Evolutionary conservation across 2,888 invertebrate species (phyloP).

Genomic region (Hyposoter dolosus): DNA sequence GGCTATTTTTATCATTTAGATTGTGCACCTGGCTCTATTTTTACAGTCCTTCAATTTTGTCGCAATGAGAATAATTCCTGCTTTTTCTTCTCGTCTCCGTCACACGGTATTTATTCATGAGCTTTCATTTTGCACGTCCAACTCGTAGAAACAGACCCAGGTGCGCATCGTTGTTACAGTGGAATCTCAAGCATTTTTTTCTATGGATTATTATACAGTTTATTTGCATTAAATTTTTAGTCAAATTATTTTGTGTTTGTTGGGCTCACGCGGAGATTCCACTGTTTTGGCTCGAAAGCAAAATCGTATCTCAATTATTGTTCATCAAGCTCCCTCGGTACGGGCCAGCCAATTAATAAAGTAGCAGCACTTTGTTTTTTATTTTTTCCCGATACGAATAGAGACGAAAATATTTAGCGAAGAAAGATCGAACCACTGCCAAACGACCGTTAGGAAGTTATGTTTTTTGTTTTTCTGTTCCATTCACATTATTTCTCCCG

Average conservation of each 20-base stretch:
- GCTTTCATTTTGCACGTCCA: background rate
- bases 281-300: background rate
- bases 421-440: slow-evolving; percentile 44
- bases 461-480: slow-evolving; percentile 81
- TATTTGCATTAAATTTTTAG: background rate
- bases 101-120: background rate
- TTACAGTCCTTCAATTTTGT: background rate
- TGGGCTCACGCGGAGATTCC: background rate
- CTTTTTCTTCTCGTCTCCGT: background rate
- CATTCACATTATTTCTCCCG: slow-evolving; percentile 80
- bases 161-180: background rate
- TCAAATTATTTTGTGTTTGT: background rate
- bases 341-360: slow-evolving; percentile 18
- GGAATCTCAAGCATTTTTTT: background rate
- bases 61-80: no score
- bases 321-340: slow-evolving; percentile 14
- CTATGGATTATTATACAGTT: background rate
- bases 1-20: slow-evolving; percentile 4
- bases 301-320: background rate
- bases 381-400: background rate
- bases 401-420: slow-evolving; percentile 18
- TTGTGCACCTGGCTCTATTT: slow-evolving; percentile 4
- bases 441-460: slow-evolving; percentile 72
- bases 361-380: background rate
- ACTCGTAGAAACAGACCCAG: background rate